These are phyloP conservation scores for Xanthorhoe designata DNA, from an alignment of 2,888 invertebrate genomes.

Conservation along the genomic window DNA sequence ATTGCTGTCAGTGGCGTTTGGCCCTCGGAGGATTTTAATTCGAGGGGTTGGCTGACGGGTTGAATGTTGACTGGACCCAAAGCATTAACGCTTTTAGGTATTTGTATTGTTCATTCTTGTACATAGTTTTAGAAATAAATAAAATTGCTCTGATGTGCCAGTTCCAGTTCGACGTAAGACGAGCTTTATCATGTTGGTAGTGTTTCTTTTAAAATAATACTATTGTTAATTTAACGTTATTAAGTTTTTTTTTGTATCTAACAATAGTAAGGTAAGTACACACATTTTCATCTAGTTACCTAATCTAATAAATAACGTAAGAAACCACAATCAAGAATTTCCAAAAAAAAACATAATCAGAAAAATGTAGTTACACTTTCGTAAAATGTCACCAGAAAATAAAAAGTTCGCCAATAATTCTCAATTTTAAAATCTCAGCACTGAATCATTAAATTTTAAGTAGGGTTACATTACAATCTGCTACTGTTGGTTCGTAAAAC, in stretches of 20 bases:
- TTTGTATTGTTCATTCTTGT: constrained; percentile 35
- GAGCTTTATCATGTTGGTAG: too few relatives aligned
- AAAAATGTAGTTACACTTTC: background rate
- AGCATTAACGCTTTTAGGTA: constrained; percentile 55
- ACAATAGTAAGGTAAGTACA: too few relatives aligned
- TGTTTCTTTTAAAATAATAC: too few relatives aligned
- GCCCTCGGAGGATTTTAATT: constrained; percentile 68
- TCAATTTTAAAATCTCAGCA: constrained; percentile 15
- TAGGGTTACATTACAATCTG: constrained; percentile 48
- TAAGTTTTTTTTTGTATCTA: too few relatives aligned
- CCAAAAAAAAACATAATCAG: background rate
- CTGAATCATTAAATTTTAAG: constrained; percentile 39
- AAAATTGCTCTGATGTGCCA: background rate
- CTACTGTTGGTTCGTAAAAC: constrained; percentile 60
- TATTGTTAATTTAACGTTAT: too few relatives aligned
- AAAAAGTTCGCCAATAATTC: constrained; percentile 7
- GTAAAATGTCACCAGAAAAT: background rate
- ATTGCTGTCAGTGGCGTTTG: constrained; percentile 76
- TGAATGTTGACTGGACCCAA: constrained; percentile 51
- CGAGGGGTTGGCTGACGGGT: constrained; percentile 56
- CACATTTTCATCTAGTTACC: too few relatives aligned
- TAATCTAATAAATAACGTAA: too few relatives aligned
- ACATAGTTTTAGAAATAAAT: background rate
- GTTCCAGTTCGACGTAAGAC: too few relatives aligned
- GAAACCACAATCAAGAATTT: background rate